These are phyloP conservation scores for Glaucomys volans DNA, from an alignment of 2,113 vertebrate genomes.

Conservation along the genomic window DNA sequence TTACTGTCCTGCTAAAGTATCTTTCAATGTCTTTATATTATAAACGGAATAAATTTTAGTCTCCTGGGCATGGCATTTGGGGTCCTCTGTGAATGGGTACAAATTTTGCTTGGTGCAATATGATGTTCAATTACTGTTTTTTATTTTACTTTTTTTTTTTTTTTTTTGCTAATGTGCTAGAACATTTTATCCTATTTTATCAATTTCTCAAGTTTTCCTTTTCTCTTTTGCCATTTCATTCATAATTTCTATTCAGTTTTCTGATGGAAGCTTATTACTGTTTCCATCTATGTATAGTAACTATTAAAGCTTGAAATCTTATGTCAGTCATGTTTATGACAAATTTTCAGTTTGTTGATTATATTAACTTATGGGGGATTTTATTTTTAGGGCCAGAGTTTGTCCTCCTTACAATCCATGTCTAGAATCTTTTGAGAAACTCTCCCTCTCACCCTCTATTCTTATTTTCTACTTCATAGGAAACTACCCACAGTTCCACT, in stretches of 20 bases:
- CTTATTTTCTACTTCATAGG: constrained; percentile 11
- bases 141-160: neutral
- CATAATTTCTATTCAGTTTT: constrained; percentile 33
- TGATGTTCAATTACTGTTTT: neutral
- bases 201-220: constrained; percentile 3
- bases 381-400: neutral
- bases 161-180: neutral
- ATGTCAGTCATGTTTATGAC: neutral
- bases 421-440: neutral
- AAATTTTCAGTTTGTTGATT: constrained; percentile 29
- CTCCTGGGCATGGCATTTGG: neutral
- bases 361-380: neutral
- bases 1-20: neutral
- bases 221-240: constrained; percentile 43
- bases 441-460: neutral
- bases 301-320: neutral
- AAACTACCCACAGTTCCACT: neutral
- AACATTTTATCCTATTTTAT: neutral
- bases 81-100: neutral
- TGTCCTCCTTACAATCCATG: neutral
- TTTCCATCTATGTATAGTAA: neutral
- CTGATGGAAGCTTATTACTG: neutral
- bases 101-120: neutral
- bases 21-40: neutral
- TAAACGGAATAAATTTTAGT: neutral